Evolutionary conservation across 2,797 vertebrate species (phyloP).

Genomic region (Chromis chromis): DNA sequence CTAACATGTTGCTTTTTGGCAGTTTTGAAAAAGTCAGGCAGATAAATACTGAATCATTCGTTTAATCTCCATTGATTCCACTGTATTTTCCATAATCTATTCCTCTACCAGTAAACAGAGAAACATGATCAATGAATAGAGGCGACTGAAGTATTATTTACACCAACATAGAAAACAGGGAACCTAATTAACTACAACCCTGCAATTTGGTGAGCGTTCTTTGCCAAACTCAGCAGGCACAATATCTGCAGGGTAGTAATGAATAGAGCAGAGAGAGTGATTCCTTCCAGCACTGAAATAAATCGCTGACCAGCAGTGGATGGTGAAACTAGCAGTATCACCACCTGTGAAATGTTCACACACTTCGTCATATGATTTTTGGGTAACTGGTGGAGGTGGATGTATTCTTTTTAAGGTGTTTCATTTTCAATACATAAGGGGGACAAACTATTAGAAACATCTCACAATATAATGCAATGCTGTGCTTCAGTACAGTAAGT

Average conservation of each 20-base stretch:
- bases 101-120: not conserved
- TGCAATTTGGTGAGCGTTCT: constrained; percentile 36
- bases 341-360: constrained; percentile 8
- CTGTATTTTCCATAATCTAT: constrained; percentile 9
- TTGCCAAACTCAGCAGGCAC: constrained; percentile 38
- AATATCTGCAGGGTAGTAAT: constrained; percentile 34
- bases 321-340: constrained; percentile 7
- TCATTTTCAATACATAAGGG: not conserved
- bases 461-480: not conserved
- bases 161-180: constrained; percentile 36
- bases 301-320: constrained; percentile 20
- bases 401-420: not conserved
- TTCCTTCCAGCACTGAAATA: constrained; percentile 25
- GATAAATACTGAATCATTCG: not conserved
- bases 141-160: constrained; percentile 23
- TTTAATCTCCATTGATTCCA: not conserved
- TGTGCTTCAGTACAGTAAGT: not conserved
- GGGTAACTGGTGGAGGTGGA: not conserved
- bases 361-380: not conserved
- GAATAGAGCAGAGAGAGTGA: constrained; percentile 29
- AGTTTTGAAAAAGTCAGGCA: not conserved
- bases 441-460: not conserved
- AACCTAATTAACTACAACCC: constrained; percentile 50
- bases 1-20: not conserved
- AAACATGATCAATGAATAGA: constrained; percentile 42